phyloP scores from a whole-genome alignment of 2,888 invertebrate genomes.

The Dasysyrphus tricinctus region DNA sequence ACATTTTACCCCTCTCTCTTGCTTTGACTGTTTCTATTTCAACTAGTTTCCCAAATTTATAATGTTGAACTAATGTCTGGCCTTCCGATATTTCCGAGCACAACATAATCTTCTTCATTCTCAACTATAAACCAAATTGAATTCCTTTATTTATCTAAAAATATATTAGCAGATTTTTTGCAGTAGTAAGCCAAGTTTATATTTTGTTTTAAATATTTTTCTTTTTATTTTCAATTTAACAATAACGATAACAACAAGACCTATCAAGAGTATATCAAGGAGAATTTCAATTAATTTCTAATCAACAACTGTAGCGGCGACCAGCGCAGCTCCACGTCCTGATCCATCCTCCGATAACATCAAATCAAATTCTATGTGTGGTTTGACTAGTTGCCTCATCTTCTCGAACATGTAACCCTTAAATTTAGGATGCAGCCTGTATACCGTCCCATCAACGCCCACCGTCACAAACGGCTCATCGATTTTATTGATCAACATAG shows the following conservation, averaged over 20 bases:
- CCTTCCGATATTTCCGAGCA: too few relatives aligned
- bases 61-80: too few relatives aligned
- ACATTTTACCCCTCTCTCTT: too few relatives aligned
- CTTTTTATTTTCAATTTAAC: background rate
- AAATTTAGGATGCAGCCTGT: conserved; percentile 97
- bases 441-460: conserved; percentile 98
- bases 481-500: conserved; percentile 95
- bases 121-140: too few relatives aligned
- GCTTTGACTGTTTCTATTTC: too few relatives aligned
- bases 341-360: conserved; percentile 98
- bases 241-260: conserved; percentile 2
- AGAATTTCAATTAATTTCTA: background rate
- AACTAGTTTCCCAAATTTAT: too few relatives aligned
- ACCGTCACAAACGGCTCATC: conserved; percentile 93
- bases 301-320: conserved; percentile 88
- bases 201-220: background rate
- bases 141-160: too few relatives aligned
- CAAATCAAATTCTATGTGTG: conserved; percentile 92
- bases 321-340: conserved; percentile 96
- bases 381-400: conserved; percentile 89
- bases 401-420: conserved; percentile 95
- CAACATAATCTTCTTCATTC: too few relatives aligned
- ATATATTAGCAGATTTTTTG: too few relatives aligned
- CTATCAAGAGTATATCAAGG: background rate
- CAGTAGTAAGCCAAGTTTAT: background rate